Base-by-base conservation (phyloP, 2,113 vertebrate genomes). In the Microcebus ravelobensis region DNA sequence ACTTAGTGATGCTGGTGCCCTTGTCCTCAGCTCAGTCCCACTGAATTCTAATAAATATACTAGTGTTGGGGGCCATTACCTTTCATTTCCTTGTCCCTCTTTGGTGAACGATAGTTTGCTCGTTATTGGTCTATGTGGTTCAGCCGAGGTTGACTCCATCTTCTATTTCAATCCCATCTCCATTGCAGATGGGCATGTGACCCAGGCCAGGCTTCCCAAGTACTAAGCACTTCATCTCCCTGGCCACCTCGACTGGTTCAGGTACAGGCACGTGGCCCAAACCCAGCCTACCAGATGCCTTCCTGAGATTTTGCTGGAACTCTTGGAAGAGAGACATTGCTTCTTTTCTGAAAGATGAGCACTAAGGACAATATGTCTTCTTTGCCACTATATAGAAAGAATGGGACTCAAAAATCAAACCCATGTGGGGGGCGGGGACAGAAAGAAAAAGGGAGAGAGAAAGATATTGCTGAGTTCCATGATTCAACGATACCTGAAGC, bases 381-480 rank as follows among this genome's bases (percentile, higher is more conserved):
- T 87, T 61, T n/a, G 39, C 34, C 25, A 25, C 15, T 20, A 2
- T 2, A 13, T 71, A 34, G 61, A 7, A 45, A 39, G 18, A 48
- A 7, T 9, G 42, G n/a, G 11, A 3, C 45, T 57, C 23, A 6
- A 21, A 21, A 73, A 8, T 23, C 25, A 29, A 12, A 25, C 21
- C 14, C 2, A 25, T 52, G 11, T 34, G 5, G 4, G 8, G 4
- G 25, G 0, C 34, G 29, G 9, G 5, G 25, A 5, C 42, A 45
- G 63, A 21, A 5, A n/a, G 20, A 42, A 10, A 70, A n/a, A 39
- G 3, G 14, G 27, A 27, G 11, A 68, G 48, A n/a, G 63, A 11
- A 1, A 67, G 21, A 29, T n/a, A 31, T 2, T 1, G 6, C 27
- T 15, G n/a, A 65, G 34, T 63, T 63, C 34, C 34, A 4, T 3